Evolutionary conservation across 2,113 vertebrate species (phyloP), one percentile per base, ranked within the genome.

Genomic region (Upupa epops): DNA sequence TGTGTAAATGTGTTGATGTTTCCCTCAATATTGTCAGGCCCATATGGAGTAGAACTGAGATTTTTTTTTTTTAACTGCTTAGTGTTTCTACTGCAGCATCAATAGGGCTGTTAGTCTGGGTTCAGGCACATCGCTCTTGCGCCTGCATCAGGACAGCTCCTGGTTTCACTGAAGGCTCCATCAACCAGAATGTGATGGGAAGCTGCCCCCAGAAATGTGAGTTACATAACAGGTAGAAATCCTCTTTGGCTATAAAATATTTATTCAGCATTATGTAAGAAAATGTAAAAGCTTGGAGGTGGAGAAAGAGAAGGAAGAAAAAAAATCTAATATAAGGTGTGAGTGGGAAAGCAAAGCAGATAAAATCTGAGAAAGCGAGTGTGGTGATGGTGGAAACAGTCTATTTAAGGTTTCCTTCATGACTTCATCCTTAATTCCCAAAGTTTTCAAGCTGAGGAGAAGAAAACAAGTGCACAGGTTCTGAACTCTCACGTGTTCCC

Each of bases 211-310:
- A 58, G 60, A 89, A 81, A 75, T 59, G 51, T 9, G 71, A 93
- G 80, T 91, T 95, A 75, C 29, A 16, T 93, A 94, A 94, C 28
- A 34, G 54, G 55, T 54, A 94, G 90, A 88, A 84, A 81, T 88
- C 63, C 70, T 94, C 86, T 90, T 86, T 92, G 88, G 63, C 92
- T 89, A 54, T 88, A 65, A 90, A 94, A 94, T 92, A 90, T 90
- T 95, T 95, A 88, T 93, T 88, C 59, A 3, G 40, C 51, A 75
- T 94, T 95, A 90, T 51, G 80, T 92, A 95, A 94, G 92, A 89
- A 90, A 96, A 92, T 81, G 77, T 83, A 79, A 93, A 59, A 75
- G 51, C 86, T 89, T 86, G 73, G 90, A 92, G 92, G 86, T 86
- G 71, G 80, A 88, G 83, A 84, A 88, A 63, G 86, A 83, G 83